Evolutionary conservation across 1,140 invertebrate species (phyloP), one percentile per base, ranked within the genome.

Genomic region (Tribolium castaneum): DNA sequence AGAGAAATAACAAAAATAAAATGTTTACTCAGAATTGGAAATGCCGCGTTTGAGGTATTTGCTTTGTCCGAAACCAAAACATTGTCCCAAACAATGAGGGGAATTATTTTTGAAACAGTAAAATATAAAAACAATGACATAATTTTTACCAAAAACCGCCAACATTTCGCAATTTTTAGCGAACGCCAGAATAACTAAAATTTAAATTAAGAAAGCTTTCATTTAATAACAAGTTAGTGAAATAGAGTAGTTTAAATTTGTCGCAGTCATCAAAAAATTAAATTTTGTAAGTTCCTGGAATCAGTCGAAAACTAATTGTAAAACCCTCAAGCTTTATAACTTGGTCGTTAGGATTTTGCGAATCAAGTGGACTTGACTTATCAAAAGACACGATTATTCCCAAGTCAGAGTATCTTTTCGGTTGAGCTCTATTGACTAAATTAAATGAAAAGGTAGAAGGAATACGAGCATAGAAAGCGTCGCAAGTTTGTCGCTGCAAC

Each of bases 221-320:
- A 4, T 30, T 30, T 4, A 30, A 30, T 6, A 45, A 45, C 2
- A 45, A 9, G 6, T 45, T 45, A 1, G 9, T 45, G 25, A 45
- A 45, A 45, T 45, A 45, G n/a, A 0, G 39, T 45, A 45, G n/a
- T 45, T 45, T 30, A 30, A 30, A 30, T 30, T 30, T 30, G 25
- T 30, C 3, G 25, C 1, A 30, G 6, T 30, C 25, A 30, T 30
- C 25, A 30, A 30, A 59, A 59, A 59, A 19, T n/a, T n/a, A n/a
- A 25, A 19, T 59, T 59, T 30, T 59, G 2, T 59, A 59, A 59
- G 14, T 59, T 25, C 10, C 7, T 22, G n/a, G 54, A 25, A 25
- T 22, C 54, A 10, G 19, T 22, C 9, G 54, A 59, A 59, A 19
- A 1, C 54, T 59, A 59, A 59, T 59, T 59, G 54, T 59, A 59